Conservation (phyloP, 2,797 vertebrate species). For the Pampus argenteus region DNA sequence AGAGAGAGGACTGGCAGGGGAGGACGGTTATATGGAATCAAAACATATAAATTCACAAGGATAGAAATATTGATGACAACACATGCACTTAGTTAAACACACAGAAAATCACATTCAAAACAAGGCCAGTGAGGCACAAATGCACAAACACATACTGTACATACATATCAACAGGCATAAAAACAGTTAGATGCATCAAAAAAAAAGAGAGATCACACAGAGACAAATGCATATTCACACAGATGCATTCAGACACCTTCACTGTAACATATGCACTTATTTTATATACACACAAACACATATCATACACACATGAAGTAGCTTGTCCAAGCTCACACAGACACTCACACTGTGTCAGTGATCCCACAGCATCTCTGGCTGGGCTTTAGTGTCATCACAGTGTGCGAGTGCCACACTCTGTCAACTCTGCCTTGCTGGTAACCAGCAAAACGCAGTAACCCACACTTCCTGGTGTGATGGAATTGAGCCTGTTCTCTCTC, state of each 20-base stretch:
- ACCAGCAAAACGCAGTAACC: slow-evolving; percentile 81
- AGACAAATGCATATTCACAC: slow-evolving; percentile 16
- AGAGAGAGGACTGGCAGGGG: too few species aligned
- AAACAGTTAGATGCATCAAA: background rate
- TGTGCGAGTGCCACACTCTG: slow-evolving; percentile 72
- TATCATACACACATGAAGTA: slow-evolving; percentile 26
- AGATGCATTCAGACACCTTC: slow-evolving; percentile 10
- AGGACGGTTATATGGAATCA: slow-evolving; percentile 31
- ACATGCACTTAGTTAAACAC: slow-evolving; percentile 21
- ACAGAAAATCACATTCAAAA: slow-evolving; percentile 32
- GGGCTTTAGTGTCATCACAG: slow-evolving; percentile 63
- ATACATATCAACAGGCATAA: slow-evolving; percentile 4
- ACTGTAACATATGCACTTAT: background rate
- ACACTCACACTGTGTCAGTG: slow-evolving; percentile 35
- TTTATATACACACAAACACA: slow-evolving; percentile 6
- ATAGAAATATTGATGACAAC: slow-evolving; percentile 38
- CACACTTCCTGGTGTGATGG: slow-evolving; percentile 79
- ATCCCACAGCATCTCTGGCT: slow-evolving; percentile 59
- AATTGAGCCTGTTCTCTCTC: slow-evolving; percentile 58
- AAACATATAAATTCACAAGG: slow-evolving; percentile 29
- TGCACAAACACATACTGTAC: background rate
- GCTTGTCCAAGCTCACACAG: slow-evolving; percentile 11
- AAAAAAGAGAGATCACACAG: slow-evolving; percentile 3
- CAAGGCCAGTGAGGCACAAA: slow-evolving; percentile 1
- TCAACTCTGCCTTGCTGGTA: slow-evolving; percentile 80